phyloP scores from a whole-genome alignment of 2,113 vertebrate genomes.

The Pseudolaguvia tuberculata region DNA sequence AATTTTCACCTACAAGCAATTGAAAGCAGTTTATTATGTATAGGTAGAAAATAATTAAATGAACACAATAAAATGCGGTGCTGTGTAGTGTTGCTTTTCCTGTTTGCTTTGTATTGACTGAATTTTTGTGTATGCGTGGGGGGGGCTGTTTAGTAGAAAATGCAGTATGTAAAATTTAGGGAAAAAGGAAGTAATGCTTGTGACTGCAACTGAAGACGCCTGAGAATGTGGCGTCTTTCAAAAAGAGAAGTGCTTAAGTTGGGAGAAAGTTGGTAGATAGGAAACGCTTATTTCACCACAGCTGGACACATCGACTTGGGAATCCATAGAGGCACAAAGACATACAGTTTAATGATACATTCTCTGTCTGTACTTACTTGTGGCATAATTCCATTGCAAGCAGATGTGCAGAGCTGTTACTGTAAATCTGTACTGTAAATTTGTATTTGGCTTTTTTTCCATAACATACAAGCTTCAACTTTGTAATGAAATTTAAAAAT shows the following conservation, averaged over 20 bases:
- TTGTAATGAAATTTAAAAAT: neutral
- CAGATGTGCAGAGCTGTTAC: slow-evolving; percentile 35
- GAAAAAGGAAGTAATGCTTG: slow-evolving; percentile 34
- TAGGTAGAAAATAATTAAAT: neutral
- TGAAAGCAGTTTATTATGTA: slow-evolving; percentile 1
- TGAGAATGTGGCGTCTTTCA: slow-evolving; percentile 41
- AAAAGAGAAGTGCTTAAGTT: slow-evolving; percentile 14
- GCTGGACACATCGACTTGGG: slow-evolving; percentile 38
- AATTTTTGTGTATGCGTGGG: slow-evolving; percentile 9
- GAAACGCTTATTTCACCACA: slow-evolving; percentile 41
- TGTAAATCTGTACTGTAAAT: slow-evolving; percentile 12
- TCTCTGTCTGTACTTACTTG: neutral
- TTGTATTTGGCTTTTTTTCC: slow-evolving; percentile 19
- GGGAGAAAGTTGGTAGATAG: slow-evolving; percentile 27
- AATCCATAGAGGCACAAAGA: slow-evolving; percentile 23
- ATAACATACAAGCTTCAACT: slow-evolving; percentile 28
- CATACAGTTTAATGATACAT: slow-evolving; percentile 31
- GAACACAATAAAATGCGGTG: neutral
- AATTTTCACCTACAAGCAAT: slow-evolving; percentile 40
- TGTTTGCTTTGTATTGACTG: neutral
- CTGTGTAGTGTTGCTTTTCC: neutral
- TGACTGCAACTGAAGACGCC: slow-evolving; percentile 38
- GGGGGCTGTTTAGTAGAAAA: slow-evolving; percentile 11
- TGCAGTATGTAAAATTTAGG: slow-evolving; percentile 32
- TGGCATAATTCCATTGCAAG: slow-evolving; percentile 23